phyloP scores from a whole-genome alignment of 2,113 vertebrate species.

The Murina feae region DNA sequence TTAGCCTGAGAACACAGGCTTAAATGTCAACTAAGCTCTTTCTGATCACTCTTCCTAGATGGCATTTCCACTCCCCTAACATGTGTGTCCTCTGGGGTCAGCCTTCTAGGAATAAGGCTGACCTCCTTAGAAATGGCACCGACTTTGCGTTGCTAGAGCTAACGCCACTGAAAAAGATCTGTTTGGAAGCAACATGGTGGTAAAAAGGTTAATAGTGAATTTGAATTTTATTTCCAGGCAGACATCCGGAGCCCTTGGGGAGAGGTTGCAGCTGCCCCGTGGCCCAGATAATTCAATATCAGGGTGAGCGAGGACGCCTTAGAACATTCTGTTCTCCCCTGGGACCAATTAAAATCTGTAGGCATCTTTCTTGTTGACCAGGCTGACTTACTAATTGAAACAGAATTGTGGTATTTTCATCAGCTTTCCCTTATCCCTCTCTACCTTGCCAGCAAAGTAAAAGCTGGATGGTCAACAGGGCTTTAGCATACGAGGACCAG shows the following conservation, averaged over 20 bases:
- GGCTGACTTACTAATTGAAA: conserved; percentile 72
- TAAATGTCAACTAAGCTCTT: neutral
- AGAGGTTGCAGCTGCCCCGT: conserved; percentile 61
- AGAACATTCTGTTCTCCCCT: conserved; percentile 76
- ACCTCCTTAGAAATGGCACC: conserved; percentile 42
- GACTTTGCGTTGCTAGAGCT: neutral
- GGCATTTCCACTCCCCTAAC: neutral
- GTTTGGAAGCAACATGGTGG: conserved; percentile 50
- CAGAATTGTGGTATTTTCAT: conserved; percentile 47
- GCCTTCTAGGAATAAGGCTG: conserved; percentile 35
- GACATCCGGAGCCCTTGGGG: conserved; percentile 60
- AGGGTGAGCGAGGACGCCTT: conserved; percentile 66
- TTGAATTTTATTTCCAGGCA: conserved; percentile 62
- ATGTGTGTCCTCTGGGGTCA: neutral
- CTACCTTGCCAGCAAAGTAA: neutral
- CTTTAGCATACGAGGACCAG: neutral
- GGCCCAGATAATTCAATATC: conserved; percentile 70
- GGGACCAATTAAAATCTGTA: conserved; percentile 65
- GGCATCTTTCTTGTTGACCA: conserved; percentile 64
- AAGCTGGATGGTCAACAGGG: neutral
- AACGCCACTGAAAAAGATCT: conserved; percentile 20
- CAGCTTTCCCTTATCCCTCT: conserved; percentile 32
- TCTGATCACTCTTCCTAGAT: neutral
- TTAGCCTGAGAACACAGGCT: neutral
- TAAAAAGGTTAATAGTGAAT: conserved; percentile 64